Base-by-base conservation (phyloP, 2,888 invertebrate genomes). In the Ditylenchus weischeri region DNA sequence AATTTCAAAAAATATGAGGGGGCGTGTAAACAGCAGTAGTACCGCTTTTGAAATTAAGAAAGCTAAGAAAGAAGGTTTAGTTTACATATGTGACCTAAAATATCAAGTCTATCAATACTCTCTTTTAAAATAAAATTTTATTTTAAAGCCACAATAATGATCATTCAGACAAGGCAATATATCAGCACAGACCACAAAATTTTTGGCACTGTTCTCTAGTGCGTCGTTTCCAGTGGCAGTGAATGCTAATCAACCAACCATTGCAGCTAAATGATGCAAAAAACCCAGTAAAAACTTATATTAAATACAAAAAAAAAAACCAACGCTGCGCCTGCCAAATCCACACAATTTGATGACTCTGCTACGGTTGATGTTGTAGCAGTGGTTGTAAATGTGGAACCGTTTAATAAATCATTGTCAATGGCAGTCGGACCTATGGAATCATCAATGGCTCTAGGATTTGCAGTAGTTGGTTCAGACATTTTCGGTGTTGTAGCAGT, bases 281-380 rank as follows among this genome's bases (percentile, higher is more conserved):
- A 4, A 54, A 23, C 10, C n/a, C 29, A 13, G 11, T 23, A 54
- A 15, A 54, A 21, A 21, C 13, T 15, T 18, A 54, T 54, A 43
- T 10, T 15, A 10, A 13, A 43, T 8, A 6, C 38, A 6, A 38
- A 38, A 43, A 43, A 43, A 43, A 43, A 54, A 54, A 7, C 54
- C 7, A 54, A 54, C 54, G 23, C 29, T 54, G 54, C 11, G 29
- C 62, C 62, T 18, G 62, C 36, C 62, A 47, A 38, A 19, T 62
- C 47, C 8, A 47, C 43, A 62, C 62, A 62, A 48, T 11, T 43
- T 18, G 38, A 11, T 48, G 13, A 18, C 48, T 43, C 11, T 62
- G 62, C 18, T 13, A 15, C 18, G n/a, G 62, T 48, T 13, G 47
- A 11, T 3, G 1, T 38, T 62, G 62, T 1, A 43, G 62, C 2